A percentile compares a stretch with the other conserved stretches of the same genome.
phyloP scores from a whole-genome alignment of 2,888 invertebrate genomes.

The Trypoxylon attenuatum region DNA sequence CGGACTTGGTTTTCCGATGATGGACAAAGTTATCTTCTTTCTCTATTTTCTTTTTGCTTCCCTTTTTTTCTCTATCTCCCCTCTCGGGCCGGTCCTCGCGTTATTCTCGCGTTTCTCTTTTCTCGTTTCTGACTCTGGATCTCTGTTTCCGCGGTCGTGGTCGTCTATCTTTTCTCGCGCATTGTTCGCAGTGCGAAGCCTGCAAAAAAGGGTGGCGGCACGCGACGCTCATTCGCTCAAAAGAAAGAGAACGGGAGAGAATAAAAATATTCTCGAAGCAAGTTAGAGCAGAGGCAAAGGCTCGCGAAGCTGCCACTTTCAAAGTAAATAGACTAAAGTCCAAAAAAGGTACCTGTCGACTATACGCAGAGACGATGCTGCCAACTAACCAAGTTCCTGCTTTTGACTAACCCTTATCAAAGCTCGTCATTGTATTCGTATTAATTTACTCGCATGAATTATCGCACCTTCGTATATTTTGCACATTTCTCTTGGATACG shows the following conservation, averaged over 20 bases:
- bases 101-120: conserved; percentile 18
- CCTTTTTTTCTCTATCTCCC: conserved; percentile 2
- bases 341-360: conserved; percentile 23
- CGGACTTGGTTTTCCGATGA: no score
- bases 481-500: no score
- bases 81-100: background rate
- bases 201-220: conserved; percentile 14
- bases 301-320: background rate
- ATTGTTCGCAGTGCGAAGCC: conserved; percentile 14
- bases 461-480: no score
- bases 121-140: conserved; percentile 36
- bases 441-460: no score
- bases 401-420: no score
- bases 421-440: no score
- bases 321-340: conserved; percentile 33
- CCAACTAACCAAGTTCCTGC: no score
- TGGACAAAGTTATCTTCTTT: no score
- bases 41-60: no score
- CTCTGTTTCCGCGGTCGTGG: conserved; percentile 42
- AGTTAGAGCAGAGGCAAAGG: background rate
- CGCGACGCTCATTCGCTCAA: no score
- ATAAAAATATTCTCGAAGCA: conserved; percentile 19
- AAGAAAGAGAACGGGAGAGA: conserved; percentile 4
- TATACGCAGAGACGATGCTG: conserved; percentile 41
- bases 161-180: conserved; percentile 22